Conservation (phyloP, 92 coral and sea anemone genomes). For the Paragorgia papillata region DNA sequence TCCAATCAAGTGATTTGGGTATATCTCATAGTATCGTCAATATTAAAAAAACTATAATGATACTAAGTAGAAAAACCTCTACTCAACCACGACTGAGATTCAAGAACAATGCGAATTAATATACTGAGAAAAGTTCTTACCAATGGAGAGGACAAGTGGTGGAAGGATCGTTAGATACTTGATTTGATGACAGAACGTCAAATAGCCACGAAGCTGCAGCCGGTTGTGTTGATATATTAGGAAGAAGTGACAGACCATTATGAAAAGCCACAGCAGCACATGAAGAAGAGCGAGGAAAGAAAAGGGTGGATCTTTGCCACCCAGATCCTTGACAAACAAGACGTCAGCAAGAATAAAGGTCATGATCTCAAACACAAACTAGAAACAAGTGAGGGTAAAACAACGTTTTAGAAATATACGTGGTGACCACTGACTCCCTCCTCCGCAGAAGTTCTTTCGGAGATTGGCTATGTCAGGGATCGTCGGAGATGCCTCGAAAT, state of each 20-base stretch:
- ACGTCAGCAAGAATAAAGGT: constrained; percentile 44
- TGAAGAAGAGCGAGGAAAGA: constrained; percentile 73
- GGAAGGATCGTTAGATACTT: constrained; percentile 76
- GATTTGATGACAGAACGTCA: constrained; percentile 79
- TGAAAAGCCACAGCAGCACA: constrained; percentile 74
- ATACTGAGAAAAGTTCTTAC: constrained; percentile 36
- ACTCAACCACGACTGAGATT: too few species aligned
- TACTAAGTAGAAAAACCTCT: too few species aligned
- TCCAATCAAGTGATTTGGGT: too few species aligned
- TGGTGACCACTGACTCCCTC: too few species aligned
- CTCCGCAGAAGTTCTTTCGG: too few species aligned
- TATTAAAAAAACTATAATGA: too few species aligned
- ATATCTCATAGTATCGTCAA: too few species aligned
- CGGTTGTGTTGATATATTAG: constrained; percentile 70
- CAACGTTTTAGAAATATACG: too few species aligned
- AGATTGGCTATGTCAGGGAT: too few species aligned
- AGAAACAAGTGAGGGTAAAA: too few species aligned
- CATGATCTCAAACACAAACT: constrained; percentile 48
- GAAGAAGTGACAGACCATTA: constrained; percentile 70
- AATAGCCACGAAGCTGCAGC: constrained; percentile 73
- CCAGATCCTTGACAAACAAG: constrained; percentile 29
- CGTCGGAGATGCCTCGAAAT: too few species aligned
- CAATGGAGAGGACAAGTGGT: constrained; percentile 64
- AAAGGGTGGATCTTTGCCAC: constrained; percentile 76
- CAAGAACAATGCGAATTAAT: too few species aligned